phyloP scores from a whole-genome alignment of 1,140 invertebrate species.

The Metaphire vulgaris region DNA sequence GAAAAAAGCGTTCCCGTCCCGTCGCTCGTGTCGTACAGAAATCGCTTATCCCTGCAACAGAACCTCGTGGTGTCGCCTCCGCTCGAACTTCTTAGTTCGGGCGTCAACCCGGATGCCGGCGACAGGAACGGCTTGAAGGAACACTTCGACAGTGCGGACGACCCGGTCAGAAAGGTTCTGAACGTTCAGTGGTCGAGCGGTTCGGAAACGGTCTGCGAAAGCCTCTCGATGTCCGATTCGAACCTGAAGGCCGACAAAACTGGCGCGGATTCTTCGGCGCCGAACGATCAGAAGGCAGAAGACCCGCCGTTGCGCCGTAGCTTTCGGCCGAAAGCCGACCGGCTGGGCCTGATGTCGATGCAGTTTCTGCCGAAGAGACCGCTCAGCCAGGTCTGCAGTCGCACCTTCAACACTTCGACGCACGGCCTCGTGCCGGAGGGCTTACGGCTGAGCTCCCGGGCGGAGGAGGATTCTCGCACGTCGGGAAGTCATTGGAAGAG shows the following conservation, averaged over 20 bases:
- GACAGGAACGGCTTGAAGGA: background rate
- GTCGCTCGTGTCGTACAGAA: background rate
- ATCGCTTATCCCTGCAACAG: background rate
- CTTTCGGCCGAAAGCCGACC: background rate
- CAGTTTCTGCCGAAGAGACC: background rate
- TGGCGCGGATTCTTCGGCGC: no score
- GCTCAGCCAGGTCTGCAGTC: background rate
- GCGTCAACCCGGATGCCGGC: no score
- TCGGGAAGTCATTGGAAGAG: background rate
- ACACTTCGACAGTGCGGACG: background rate
- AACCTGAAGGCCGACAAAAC: background rate
- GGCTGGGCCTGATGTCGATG: background rate
- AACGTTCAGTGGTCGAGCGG: background rate
- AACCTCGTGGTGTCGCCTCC: background rate
- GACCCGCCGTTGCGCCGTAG: background rate
- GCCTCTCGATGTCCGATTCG: background rate
- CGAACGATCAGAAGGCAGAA: background rate
- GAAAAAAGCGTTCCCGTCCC: background rate
- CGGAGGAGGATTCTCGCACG: background rate
- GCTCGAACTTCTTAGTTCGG: background rate
- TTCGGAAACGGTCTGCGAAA: background rate
- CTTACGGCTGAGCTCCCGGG: background rate
- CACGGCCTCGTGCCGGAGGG: background rate
- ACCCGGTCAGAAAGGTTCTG: background rate
- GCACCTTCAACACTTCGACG: background rate